Base-by-base conservation (phyloP, 2,113 vertebrate species). In the Uropsilus gracilis region DNA sequence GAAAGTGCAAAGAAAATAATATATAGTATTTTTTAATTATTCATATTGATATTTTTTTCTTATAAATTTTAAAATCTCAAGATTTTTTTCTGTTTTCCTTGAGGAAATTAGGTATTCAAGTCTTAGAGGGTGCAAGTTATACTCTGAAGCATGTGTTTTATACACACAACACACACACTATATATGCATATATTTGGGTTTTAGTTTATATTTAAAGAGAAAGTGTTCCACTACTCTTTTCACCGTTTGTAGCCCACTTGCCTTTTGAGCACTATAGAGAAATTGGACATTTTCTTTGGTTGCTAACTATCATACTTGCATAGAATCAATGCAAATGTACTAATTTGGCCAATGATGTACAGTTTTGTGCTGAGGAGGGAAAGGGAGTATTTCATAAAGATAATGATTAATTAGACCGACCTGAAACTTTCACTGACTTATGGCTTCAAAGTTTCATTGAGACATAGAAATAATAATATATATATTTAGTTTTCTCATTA, bases 381-480 rank as follows among this genome's bases (percentile, higher is more conserved):
- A 59, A 72, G 30, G 53, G 22, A 77, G 6, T 17, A 8, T 82
- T 34, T 32, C 66, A 28, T 77, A 84, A 69, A 89, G 50, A 64
- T 2, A 37, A 3, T 39, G 82, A 71, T 69, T 90, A 72, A 61
- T 77, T 85, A 72, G 64, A 73, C 24, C 88, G 20, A 66, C 32
- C 6, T 44, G 10, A 76, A 83, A 30, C 13, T n/a, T n/a, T n/a
- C n/a, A 76, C 26, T 94, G 34, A 34, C 14, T 85, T 86, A 78
- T 24, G 17, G 26, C 59, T 92, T 93, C 71, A 48, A 95, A 76
- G 37, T 73, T 86, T 95, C 9, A 46, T 44, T 78, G 63, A 89
- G 84, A 24, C 73, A 69, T 18, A 32, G 2, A 26, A 75, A 42
- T 3, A 81, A 0, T 86, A 16, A 66, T 14, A 1, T 88, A 8